Conservation (phyloP, 1,140 invertebrate genomes). For the Zaprionus camerounensis region DNA sequence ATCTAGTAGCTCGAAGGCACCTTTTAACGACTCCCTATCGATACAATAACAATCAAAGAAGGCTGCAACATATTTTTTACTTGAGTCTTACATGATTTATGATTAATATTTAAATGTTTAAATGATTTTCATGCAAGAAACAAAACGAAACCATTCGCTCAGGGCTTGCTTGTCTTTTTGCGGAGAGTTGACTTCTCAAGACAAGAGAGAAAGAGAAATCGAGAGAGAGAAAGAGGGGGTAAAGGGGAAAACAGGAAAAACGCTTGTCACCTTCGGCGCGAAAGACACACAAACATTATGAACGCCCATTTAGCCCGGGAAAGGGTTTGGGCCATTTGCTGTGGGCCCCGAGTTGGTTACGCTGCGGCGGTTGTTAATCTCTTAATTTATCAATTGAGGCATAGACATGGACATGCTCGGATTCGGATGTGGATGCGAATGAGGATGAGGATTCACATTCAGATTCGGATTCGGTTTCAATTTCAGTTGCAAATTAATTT, state of each 20-base stretch:
- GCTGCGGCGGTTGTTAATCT: constrained; percentile 70
- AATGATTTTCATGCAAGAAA: background rate
- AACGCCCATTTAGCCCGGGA: constrained; percentile 60
- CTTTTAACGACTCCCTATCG: background rate
- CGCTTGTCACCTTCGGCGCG: constrained; percentile 50
- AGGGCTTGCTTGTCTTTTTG: background rate
- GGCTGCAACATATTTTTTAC: background rate
- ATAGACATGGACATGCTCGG: constrained; percentile 3
- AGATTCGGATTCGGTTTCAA: constrained; percentile 51
- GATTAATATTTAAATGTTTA: constrained; percentile 7
- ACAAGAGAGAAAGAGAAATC: background rate
- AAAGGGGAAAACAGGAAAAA: constrained; percentile 28
- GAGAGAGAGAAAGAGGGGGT: background rate
- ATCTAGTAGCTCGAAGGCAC: background rate
- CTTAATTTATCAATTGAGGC: constrained; percentile 78
- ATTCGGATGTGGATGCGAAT: background rate
- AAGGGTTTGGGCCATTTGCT: constrained; percentile 47
- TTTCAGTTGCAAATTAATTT: constrained; percentile 83
- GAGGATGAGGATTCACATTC: background rate
- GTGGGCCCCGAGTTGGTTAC: constrained; percentile 61
- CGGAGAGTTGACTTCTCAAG: background rate
- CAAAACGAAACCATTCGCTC: background rate
- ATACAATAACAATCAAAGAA: background rate
- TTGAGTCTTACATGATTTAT: background rate
- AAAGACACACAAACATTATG: constrained; percentile 61